These are phyloP conservation scores for Dorcus parallelipipedus DNA, from an alignment of 2,888 invertebrate species.

Conservation along the genomic window DNA sequence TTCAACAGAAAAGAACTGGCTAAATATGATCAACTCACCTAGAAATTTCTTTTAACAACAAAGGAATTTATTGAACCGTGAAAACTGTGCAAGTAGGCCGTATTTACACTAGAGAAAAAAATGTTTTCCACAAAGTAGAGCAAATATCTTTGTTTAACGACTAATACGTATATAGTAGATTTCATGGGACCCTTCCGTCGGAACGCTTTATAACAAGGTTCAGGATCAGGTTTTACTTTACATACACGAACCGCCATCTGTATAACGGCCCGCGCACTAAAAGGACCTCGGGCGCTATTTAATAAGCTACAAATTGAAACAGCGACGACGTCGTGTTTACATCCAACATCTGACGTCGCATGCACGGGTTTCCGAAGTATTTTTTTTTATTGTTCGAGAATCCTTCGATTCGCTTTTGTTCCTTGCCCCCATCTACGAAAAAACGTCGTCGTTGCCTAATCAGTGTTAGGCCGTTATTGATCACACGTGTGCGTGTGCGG, in stretches of 20 bases:
- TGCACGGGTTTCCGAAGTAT: slow-evolving; percentile 1
- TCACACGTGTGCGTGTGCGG: not conserved
- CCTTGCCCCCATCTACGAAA: not conserved
- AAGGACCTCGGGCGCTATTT: slow-evolving; percentile 22
- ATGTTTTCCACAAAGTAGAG: no score
- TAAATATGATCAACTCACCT: no score
- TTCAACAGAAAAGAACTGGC: no score
- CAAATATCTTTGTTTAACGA: no score
- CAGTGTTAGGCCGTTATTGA: not conserved
- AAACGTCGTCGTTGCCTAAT: not conserved
- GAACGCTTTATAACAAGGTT: not conserved
- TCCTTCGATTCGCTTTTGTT: not conserved
- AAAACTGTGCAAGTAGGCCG: no score
- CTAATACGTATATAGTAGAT: no score
- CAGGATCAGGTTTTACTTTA: not conserved
- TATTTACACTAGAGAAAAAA: no score
- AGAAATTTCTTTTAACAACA: no score
- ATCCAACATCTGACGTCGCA: slow-evolving; percentile 26
- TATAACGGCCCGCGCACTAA: slow-evolving; percentile 11
- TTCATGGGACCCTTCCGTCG: no score
- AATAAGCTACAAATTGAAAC: slow-evolving; percentile 29
- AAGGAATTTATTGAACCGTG: no score
- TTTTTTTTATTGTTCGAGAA: not conserved
- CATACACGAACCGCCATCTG: slow-evolving; percentile 22
- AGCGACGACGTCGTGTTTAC: slow-evolving; percentile 28